These are phyloP conservation scores for Cataglyphis livida DNA, from an alignment of 2,888 invertebrate genomes.

Conservation along the genomic window DNA sequence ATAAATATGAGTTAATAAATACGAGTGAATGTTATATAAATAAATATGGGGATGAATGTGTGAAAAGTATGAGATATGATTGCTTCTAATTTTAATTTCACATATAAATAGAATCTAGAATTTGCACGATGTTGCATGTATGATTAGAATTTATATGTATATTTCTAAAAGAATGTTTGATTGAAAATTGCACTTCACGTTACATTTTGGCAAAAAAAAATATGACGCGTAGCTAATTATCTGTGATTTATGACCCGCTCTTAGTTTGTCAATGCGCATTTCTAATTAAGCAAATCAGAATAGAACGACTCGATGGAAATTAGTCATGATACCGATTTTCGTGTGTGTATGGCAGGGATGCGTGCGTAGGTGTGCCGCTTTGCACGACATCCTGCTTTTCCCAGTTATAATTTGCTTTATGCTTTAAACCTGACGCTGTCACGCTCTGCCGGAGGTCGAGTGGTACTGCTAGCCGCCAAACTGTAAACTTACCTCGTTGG, in stretches of 20 bases:
- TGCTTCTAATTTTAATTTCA: slow-evolving; percentile 12
- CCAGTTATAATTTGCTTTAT: slow-evolving; percentile 80
- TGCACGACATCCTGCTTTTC: slow-evolving; percentile 77
- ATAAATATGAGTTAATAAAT: background rate
- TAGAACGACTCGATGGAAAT: slow-evolving; percentile 62
- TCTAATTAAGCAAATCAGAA: slow-evolving; percentile 68
- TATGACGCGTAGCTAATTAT: slow-evolving; percentile 11
- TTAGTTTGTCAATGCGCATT: slow-evolving; percentile 53
- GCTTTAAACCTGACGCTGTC: slow-evolving; percentile 81
- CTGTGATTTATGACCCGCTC: slow-evolving; percentile 16
- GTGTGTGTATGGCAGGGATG: slow-evolving; percentile 14
- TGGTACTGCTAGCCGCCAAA: slow-evolving; percentile 83
- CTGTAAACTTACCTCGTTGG: slow-evolving; percentile 74
- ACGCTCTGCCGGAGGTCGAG: slow-evolving; percentile 82
- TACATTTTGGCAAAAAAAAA: background rate
- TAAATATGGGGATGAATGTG: too few relatives aligned
- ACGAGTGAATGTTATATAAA: too few relatives aligned
- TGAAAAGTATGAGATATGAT: background rate
- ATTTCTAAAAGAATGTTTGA: background rate
- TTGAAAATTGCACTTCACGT: background rate
- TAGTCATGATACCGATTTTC: slow-evolving; percentile 66
- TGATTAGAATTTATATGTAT: background rate
- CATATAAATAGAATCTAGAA: background rate
- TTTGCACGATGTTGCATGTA: background rate
- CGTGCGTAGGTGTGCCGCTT: slow-evolving; percentile 50